These are phyloP conservation scores for Fregata magnificens DNA, from an alignment of 2,113 vertebrate species.

Conservation along the genomic window DNA sequence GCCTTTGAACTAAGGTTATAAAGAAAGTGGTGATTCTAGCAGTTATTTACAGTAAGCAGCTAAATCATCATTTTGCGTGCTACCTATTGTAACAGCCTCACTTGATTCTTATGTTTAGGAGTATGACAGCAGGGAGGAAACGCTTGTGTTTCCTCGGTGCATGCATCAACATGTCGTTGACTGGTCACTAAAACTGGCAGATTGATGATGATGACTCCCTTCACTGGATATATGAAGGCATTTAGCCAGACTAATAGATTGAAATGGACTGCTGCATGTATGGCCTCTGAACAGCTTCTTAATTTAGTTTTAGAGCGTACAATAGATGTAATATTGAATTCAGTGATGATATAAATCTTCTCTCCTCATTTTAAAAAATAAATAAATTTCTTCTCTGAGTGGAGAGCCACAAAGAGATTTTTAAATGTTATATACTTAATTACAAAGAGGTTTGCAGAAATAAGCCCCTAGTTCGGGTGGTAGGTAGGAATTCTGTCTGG, in stretches of 20 bases:
- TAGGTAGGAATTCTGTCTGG: background rate
- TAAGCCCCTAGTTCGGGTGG: background rate
- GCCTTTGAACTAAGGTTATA: background rate
- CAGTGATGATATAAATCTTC: conserved; percentile 45
- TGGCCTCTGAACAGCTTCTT: conserved; percentile 43
- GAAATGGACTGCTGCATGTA: conserved; percentile 36
- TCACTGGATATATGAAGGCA: conserved; percentile 28
- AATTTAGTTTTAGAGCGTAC: conserved; percentile 53
- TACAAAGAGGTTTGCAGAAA: background rate
- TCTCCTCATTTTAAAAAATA: conserved; percentile 10
- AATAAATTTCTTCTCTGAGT: background rate
- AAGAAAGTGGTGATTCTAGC: background rate
- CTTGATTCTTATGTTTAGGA: background rate
- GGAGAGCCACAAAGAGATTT: background rate
- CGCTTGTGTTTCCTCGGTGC: background rate
- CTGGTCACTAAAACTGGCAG: conserved; percentile 52
- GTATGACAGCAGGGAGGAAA: background rate
- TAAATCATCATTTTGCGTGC: background rate
- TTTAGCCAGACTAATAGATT: conserved; percentile 61
- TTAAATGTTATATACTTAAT: background rate
- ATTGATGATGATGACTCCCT: conserved; percentile 31
- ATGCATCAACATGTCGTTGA: conserved; percentile 41
- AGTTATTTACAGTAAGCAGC: background rate
- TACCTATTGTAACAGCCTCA: conserved; percentile 6
- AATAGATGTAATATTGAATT: conserved; percentile 44